Evolutionary conservation across 2,113 vertebrate species (phyloP).

Genomic region (Speoplatyrhinus poulsoni): DNA sequence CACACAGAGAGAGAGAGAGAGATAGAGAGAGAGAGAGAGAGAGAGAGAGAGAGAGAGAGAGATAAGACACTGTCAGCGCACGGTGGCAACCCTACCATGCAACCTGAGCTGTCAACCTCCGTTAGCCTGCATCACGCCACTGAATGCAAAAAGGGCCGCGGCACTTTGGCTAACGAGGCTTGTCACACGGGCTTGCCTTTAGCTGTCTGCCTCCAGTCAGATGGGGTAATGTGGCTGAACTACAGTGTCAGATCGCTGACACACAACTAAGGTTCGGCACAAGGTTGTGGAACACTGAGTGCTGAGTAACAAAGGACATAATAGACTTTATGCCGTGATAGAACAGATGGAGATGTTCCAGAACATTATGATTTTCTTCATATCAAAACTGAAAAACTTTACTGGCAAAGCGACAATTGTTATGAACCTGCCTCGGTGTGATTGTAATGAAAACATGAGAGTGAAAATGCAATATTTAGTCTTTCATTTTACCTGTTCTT

Average conservation of each 20-base stretch:
- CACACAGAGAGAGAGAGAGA: constrained; percentile 69
- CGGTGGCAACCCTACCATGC: constrained; percentile 40
- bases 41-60: background rate
- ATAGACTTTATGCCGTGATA: background rate
- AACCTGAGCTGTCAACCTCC: constrained; percentile 66
- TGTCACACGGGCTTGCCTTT: constrained; percentile 43
- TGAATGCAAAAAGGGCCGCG: constrained; percentile 55
- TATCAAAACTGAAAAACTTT: too few species aligned
- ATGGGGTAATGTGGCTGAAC: constrained; percentile 20
- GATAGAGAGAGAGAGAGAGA: background rate
- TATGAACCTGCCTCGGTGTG: background rate
- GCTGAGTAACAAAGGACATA: background rate
- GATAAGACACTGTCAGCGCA: background rate
- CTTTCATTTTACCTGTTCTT: constrained; percentile 76
- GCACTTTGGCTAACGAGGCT: constrained; percentile 32
- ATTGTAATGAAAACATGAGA: background rate
- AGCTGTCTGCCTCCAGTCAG: constrained; percentile 33
- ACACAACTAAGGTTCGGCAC: constrained; percentile 7
- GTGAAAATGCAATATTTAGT: too few species aligned
- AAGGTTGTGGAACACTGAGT: background rate
- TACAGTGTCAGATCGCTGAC: constrained; percentile 18
- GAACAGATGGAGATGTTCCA: background rate
- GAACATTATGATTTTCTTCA: too few species aligned
- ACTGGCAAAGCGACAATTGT: background rate
- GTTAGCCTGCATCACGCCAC: constrained; percentile 47